phyloP scores from a whole-genome alignment of 2,113 vertebrate species.

The Orthonyx spaldingii region DNA sequence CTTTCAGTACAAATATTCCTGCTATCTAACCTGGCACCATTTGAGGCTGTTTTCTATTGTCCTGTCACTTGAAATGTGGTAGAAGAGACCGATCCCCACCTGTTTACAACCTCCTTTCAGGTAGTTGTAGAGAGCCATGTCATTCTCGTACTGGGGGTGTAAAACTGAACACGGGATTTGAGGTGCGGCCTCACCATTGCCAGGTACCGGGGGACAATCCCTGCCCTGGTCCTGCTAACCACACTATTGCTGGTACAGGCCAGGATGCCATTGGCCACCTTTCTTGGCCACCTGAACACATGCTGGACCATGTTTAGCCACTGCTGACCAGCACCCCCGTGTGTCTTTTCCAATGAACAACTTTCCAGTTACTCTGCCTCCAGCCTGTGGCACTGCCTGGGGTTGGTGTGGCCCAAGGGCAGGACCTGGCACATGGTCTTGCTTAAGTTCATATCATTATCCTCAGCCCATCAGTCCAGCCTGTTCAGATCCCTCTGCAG shows the following conservation, averaged over 20 bases:
- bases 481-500: background rate
- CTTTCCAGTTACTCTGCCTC: background rate
- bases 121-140: background rate
- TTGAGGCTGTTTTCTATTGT: background rate
- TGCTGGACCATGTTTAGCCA: fast-evolving
- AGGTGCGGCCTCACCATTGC: too few species aligned
- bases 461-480: background rate
- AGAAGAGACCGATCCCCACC: background rate
- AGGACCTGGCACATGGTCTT: fast-evolving
- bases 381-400: background rate
- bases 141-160: background rate
- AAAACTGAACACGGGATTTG: background rate
- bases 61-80: background rate
- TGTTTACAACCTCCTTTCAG: background rate
- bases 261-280: background rate
- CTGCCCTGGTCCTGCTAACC: background rate
- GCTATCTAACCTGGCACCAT: background rate
- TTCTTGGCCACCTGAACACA: background rate
- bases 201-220: fast-evolving
- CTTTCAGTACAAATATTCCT: background rate
- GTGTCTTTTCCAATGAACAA: background rate
- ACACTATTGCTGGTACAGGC: fast-evolving
- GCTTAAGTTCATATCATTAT: background rate
- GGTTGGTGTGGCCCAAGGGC: background rate
- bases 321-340: background rate